Evolutionary conservation across 2,888 invertebrate genomes (phyloP).

Genomic region (Ophion ventricosus): DNA sequence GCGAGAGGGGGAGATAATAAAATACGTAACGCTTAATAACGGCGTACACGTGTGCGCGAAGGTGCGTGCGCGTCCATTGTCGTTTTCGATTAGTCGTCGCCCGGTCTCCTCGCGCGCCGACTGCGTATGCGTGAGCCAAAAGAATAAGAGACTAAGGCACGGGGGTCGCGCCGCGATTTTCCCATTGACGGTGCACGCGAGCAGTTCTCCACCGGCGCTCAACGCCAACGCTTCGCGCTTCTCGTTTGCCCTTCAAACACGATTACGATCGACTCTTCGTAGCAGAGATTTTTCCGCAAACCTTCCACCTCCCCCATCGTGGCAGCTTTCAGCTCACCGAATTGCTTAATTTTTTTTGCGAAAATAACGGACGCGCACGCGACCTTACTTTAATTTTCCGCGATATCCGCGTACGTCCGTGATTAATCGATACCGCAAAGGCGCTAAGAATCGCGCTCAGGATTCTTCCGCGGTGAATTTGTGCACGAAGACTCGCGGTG

Average conservation of each 20-base stretch:
- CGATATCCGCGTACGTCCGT: background rate
- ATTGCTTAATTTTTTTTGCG: background rate
- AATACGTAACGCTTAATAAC: background rate
- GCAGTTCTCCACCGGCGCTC: conserved; percentile 65
- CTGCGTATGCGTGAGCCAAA: conserved; percentile 60
- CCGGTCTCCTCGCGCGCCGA: conserved; percentile 27
- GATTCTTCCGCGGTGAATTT: conserved; percentile 3
- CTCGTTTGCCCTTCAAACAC: conserved; percentile 1
- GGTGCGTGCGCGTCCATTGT: conserved; percentile 56
- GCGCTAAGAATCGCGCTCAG: background rate
- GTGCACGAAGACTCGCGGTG: conserved; percentile 14
- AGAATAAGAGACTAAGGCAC: conserved; percentile 6
- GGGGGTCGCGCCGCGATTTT: conserved; percentile 19
- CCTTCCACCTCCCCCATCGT: background rate
- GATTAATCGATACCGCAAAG: background rate
- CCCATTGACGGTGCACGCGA: conserved; percentile 68
- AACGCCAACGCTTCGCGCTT: conserved; percentile 48
- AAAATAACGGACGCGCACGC: background rate
- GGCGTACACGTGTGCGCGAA: conserved; percentile 48
- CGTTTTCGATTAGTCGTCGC: conserved; percentile 25
- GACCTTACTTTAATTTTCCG: too few relatives aligned
- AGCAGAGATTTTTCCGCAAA: background rate
- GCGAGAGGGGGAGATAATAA: background rate
- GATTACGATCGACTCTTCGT: background rate
- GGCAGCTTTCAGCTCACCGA: background rate